Base-by-base conservation (phyloP, 2,797 vertebrate genomes). In the Syngnathus acus region DNA sequence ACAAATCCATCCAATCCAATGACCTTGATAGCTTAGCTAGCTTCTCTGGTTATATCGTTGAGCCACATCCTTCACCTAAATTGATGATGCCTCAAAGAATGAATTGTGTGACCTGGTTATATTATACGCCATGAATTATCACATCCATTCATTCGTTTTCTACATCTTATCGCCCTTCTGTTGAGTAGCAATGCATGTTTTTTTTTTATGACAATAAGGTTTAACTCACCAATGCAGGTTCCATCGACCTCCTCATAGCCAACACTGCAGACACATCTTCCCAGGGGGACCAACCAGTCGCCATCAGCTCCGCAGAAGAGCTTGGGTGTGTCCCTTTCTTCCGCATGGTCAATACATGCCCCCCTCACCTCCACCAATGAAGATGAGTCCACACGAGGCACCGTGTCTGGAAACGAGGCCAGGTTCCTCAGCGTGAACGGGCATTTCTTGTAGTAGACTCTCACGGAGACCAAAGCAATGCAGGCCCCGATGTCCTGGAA, bases 401-500 rank as follows among this genome's bases (percentile, higher is more conserved):
- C 93, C 10, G 95, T 98, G 82, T 97, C 95, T 0, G 95, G 95
- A 87, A 98, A 98, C 70, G 94, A 72, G 69, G 95, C 95, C 86
- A 98, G 81, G 72, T 98, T 97, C 51, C 94, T 90, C 68, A 98
- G 90, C 0, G 94, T 97, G 84, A 94, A 95, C 0, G 95, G 95
- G 70, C 95, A 98, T 81, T 96, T 97, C 80, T 98, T 98, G 74
- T 98, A 97, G 82, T 97, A 98, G 71, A 96, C 93, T 59, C 95
- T 91, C 14, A 98, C 95, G 0, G 95, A 97, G 4, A 98, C 95
- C 76, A 98, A 78, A 13, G 95, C 95, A 38, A 98, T 97, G 78
- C 95, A 98, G 0, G 96, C 96, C 0, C 96, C 96, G 0, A 98
- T 96, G 89, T 98, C 95, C 84, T 98, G 96, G 74, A 98, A 98